These are phyloP conservation scores for Salvelinus fontinalis DNA, from an alignment of 2,113 vertebrate species.

Conservation along the genomic window DNA sequence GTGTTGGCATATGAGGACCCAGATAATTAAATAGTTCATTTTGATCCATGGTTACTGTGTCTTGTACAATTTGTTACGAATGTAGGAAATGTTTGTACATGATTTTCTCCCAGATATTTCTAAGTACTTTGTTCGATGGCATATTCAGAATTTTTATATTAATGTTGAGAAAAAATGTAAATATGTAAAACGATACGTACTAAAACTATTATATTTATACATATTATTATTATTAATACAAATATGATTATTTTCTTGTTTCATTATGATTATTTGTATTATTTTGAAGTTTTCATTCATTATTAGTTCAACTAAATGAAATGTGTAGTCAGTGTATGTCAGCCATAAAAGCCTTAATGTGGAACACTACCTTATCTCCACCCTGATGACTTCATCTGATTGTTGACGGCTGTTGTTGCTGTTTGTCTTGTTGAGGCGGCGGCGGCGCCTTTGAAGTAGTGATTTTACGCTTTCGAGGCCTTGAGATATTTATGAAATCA, in stretches of 20 bases:
- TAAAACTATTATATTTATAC: too few relatives aligned
- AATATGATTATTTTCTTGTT: too few relatives aligned
- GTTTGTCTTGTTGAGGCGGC: neutral
- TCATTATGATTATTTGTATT: too few relatives aligned
- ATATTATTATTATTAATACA: too few relatives aligned
- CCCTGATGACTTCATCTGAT: neutral
- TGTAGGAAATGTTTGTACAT: neutral
- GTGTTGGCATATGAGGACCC: neutral
- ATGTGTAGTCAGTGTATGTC: too few relatives aligned
- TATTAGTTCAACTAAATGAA: too few relatives aligned
- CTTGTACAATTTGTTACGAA: neutral
- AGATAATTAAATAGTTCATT: neutral
- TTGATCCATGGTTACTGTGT: neutral
- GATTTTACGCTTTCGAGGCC: constrained; percentile 12
- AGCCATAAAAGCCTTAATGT: neutral
- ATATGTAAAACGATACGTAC: too few relatives aligned
- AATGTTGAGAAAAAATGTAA: too few relatives aligned
- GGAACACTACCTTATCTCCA: neutral
- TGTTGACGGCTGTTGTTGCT: neutral
- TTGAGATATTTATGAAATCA: constrained; percentile 31
- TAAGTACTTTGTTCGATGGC: too few relatives aligned
- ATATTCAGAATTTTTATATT: too few relatives aligned
- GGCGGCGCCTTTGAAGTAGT: constrained; percentile 13
- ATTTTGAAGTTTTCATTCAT: too few relatives aligned
- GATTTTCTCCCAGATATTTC: neutral